Conservation (phyloP, 2,797 vertebrate species). For the Discoglossus pictus region DNA sequence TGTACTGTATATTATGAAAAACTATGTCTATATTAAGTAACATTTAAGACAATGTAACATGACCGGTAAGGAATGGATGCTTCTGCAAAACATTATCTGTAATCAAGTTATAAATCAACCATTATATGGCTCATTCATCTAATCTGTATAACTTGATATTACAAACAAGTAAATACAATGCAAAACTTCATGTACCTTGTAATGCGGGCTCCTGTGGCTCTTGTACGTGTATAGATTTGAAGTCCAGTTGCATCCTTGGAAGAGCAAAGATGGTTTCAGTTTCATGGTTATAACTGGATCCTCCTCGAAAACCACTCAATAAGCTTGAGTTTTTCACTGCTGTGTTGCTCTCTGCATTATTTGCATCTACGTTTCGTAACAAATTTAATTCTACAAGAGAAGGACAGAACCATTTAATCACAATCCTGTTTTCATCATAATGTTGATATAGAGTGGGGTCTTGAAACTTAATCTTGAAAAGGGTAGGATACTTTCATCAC, state of each 20-base stretch:
- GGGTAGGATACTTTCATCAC: no score
- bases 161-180: neutral
- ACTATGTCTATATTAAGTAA: no score
- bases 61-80: no score
- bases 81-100: no score
- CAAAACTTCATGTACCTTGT: constrained; percentile 72
- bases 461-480: no score
- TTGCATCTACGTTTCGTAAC: constrained; percentile 92
- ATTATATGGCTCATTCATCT: no score
- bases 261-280: constrained; percentile 97
- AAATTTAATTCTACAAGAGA: constrained; percentile 84
- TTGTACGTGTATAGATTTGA: constrained; percentile 96
- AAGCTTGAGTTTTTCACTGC: constrained; percentile 89
- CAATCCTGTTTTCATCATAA: no score
- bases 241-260: constrained; percentile 97
- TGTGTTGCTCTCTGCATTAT: constrained; percentile 83
- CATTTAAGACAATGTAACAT: no score
- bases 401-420: neutral
- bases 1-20: no score
- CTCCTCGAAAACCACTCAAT: constrained; percentile 88
- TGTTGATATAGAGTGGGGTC: no score
- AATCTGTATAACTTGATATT: no score
- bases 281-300: constrained; percentile 96
- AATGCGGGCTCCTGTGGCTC: constrained; percentile 91
- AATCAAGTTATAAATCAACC: no score